Percentiles rank a stretch among this genome's conserved stretches.
phyloP scores from a whole-genome alignment of 2,113 vertebrate species.

The Tetrao urogallus region DNA sequence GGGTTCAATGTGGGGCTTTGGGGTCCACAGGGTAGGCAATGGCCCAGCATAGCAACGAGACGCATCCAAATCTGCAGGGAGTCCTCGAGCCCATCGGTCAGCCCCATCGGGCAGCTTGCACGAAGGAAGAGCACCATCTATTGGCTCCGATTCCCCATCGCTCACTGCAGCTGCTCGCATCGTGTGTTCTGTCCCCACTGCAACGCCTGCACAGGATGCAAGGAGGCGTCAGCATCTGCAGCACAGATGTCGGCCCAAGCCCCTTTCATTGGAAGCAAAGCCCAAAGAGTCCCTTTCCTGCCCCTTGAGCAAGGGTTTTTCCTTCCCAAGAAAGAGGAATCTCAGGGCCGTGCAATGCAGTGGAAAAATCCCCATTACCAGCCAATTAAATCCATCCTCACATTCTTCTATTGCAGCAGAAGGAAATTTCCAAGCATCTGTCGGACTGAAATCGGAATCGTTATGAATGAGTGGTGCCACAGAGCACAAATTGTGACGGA shows the following conservation, averaged over 20 bases:
- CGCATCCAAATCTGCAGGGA: no score
- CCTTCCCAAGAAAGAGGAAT: background rate
- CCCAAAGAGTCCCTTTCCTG: background rate
- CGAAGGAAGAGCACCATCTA: conserved; percentile 41
- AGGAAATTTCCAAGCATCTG: background rate
- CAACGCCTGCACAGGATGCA: background rate
- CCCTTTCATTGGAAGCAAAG: background rate
- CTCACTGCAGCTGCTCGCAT: background rate
- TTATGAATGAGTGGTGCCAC: background rate
- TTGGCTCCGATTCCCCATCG: background rate
- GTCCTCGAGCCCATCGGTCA: no score
- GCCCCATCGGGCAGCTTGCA: background rate
- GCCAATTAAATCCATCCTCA: background rate
- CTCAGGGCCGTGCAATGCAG: background rate
- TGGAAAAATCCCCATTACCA: background rate
- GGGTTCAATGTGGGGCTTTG: background rate
- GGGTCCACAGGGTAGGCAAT: no score
- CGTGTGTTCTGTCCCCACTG: no score
- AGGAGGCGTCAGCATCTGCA: background rate
- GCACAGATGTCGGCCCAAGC: rapidly evolving
- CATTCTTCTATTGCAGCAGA: background rate
- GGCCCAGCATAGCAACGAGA: no score
- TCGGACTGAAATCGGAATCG: background rate
- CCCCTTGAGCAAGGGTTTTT: background rate
- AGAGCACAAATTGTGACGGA: background rate